phyloP scores from a whole-genome alignment of 2,888 invertebrate species.

The Acheta domesticus region DNA sequence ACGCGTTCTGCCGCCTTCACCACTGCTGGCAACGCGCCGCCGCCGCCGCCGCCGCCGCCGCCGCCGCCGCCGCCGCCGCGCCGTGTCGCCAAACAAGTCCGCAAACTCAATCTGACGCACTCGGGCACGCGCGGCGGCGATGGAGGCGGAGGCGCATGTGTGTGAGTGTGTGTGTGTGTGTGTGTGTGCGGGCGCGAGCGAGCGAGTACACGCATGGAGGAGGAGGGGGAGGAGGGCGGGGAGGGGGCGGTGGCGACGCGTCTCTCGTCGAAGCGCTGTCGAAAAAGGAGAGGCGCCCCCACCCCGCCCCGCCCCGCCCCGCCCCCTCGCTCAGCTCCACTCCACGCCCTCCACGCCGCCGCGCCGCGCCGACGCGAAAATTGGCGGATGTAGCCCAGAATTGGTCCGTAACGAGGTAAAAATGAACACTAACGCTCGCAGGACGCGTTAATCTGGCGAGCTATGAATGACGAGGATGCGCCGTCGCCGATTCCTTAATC shows the following conservation, averaged over 20 bases:
- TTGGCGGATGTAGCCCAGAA: constrained; percentile 22
- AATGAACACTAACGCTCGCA: constrained; percentile 20
- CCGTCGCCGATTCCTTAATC: constrained; percentile 1
- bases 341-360: neutral
- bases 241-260: neutral
- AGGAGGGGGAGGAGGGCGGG: neutral
- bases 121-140: neutral
- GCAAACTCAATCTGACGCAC: constrained; percentile 24
- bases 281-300: neutral
- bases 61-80: too few species aligned
- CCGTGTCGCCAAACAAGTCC: constrained; percentile 25
- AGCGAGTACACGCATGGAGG: neutral
- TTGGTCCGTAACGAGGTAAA: constrained; percentile 24
- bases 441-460: constrained; percentile 4
- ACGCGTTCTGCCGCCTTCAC: neutral
- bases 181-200: neutral
- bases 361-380: neutral
- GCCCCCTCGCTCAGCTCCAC: too few species aligned
- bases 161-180: neutral
- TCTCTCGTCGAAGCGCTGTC: neutral
- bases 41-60: neutral
- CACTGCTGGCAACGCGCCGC: neutral
- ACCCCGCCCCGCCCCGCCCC: too few species aligned
- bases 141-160: neutral
- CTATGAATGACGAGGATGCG: constrained; percentile 4